Percentiles rank a stretch among this genome's conserved stretches.
phyloP scores from a whole-genome alignment of 2,113 vertebrate genomes.

The Murina feae region DNA sequence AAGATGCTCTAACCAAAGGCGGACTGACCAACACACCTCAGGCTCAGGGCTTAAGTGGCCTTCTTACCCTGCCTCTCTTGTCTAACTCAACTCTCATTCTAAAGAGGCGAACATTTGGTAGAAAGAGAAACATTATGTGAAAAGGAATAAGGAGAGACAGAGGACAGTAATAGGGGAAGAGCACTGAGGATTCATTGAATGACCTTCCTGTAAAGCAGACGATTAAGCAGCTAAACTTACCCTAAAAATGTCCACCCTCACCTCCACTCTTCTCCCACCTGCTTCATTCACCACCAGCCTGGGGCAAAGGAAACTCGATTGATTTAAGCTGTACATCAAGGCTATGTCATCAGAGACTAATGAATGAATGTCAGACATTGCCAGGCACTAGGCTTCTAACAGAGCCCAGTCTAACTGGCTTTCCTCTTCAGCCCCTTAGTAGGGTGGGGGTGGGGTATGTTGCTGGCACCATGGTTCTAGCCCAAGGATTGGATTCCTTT shows the following conservation, averaged over 20 bases:
- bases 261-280: background rate
- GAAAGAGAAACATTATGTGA: background rate
- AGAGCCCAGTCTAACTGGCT: background rate
- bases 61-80: background rate
- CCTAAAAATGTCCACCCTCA: background rate
- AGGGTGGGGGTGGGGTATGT: accelerated
- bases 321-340: accelerated
- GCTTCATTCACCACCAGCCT: background rate
- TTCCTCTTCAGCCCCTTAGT: background rate
- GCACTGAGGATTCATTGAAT: background rate
- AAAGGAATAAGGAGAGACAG: background rate
- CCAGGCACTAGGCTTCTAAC: background rate
- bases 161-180: background rate
- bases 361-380: background rate
- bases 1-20: background rate
- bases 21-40: background rate
- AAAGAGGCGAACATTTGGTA: background rate
- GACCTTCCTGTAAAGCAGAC: background rate
- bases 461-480: background rate
- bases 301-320: background rate
- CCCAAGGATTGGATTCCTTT: background rate
- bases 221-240: background rate
- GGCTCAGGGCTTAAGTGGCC: background rate
- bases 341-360: accelerated
- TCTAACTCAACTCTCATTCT: background rate